phyloP scores from a whole-genome alignment of 2,797 vertebrate genomes.

The Danio tinwini region DNA sequence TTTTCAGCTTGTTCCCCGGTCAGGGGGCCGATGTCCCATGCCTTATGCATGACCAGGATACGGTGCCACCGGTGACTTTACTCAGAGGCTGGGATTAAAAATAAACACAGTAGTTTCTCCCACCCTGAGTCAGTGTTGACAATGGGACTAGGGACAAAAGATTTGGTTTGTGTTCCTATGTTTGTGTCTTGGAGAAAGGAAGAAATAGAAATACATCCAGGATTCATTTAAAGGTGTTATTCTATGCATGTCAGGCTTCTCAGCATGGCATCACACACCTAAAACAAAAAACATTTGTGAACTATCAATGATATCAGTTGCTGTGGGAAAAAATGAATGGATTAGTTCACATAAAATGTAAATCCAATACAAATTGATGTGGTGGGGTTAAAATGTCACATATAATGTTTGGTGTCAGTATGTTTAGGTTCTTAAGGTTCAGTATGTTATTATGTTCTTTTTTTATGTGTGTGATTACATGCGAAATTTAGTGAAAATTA shows the following conservation, averaged over 20 bases:
- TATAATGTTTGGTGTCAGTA: too few species aligned
- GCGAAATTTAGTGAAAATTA: too few species aligned
- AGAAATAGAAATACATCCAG: constrained; percentile 48
- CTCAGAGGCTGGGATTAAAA: constrained; percentile 55
- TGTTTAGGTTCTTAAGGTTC: too few species aligned
- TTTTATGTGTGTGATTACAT: too few species aligned
- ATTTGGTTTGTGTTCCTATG: constrained; percentile 54
- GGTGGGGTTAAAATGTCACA: too few species aligned
- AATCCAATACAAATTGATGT: not conserved
- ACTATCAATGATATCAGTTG: constrained; percentile 47
- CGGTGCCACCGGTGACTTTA: constrained; percentile 49
- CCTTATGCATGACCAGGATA: constrained; percentile 30
- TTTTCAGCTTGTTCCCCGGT: constrained; percentile 58
- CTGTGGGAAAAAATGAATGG: constrained; percentile 28
- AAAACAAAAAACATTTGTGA: constrained; percentile 63
- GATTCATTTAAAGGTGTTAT: constrained; percentile 57
- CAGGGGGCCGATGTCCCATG: constrained; percentile 48
- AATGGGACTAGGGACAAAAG: constrained; percentile 62
- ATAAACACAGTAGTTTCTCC: constrained; percentile 57
- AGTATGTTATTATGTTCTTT: too few species aligned
- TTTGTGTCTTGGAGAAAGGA: constrained; percentile 46
- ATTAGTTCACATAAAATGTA: constrained; percentile 2
- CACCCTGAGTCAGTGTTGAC: constrained; percentile 47
- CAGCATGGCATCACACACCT: constrained; percentile 56
- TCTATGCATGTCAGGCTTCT: constrained; percentile 55